Base-by-base conservation (phyloP, 35 echinoderm and acorn worm species). In the Holothuria glaberrima region DNA sequence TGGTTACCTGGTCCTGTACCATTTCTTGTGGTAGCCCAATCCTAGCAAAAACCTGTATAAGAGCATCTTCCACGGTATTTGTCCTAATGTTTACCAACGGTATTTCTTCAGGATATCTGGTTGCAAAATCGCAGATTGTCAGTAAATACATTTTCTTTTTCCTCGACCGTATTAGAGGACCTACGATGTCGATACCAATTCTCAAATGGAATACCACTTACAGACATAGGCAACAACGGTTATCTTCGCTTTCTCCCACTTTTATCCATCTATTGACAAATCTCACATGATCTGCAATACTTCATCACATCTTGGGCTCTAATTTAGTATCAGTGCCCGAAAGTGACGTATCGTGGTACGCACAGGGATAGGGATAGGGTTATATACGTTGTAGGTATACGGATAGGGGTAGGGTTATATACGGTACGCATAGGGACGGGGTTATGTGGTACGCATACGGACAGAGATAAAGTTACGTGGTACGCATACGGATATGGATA, bases 121-220 rank as follows among this genome's bases (percentile, higher is more conserved):
- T 79, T 12, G 75, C 75, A 48, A 52, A 79, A n/a, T 48, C 75
- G 19, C 75, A 79, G 4, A 79, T 50, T 35, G 73, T 90, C 3
- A 90, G n/a, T 16, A 81, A 9, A 16, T 63, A 54, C 50, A 54
- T 80, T 3, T 64, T 80, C 28, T 24, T 38, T 34, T 58, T 76
- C 60, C 31, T 14, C 1, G 88, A 62, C 24, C 6, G 27, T 36
- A 28, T 3, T 5, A 89, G 58, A 2, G 57, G 88, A 79, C 88
- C 88, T 62, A 90, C 74, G 62, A 58, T 76, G 60, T 90, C 88
- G 88, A 79, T 79, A 73, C 68, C 54, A 59, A 80, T 75, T 58
- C 32, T 60, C 45, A 48, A 90, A 90, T 38, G 88, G 75, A 5
- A 35, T 25, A 90, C 77, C 58, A 80, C 80, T 76, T 6, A 63